phyloP scores from a whole-genome alignment of 2,888 invertebrate species.

The Philaethria dido region DNA sequence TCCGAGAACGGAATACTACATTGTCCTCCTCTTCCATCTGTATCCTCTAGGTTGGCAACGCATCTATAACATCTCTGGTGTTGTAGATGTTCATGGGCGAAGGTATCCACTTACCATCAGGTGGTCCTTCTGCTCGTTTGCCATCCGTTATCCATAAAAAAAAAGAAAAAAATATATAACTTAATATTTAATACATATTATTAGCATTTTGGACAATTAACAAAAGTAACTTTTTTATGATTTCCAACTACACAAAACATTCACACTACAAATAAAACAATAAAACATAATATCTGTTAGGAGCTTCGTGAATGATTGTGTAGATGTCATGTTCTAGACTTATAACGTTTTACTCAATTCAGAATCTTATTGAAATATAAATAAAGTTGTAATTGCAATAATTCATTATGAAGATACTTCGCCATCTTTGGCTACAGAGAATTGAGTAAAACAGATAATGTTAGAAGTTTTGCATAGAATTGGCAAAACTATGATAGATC shows the following conservation, averaged over 20 bases:
- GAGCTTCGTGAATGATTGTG: conserved; percentile 68
- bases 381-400: neutral
- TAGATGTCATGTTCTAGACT: conserved; percentile 45
- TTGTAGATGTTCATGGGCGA: no score
- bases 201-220: conserved; percentile 20
- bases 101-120: no score
- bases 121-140: no score
- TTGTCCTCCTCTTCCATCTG: no score
- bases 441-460: conserved; percentile 41
- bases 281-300: conserved; percentile 43
- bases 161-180: no score
- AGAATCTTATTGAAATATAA: neutral
- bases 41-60: no score
- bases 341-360: conserved; percentile 40
- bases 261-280: conserved; percentile 38
- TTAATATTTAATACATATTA: no score
- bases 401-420: neutral
- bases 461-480: conserved; percentile 34
- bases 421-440: neutral
- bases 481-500: conserved; percentile 38
- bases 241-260: conserved; percentile 43
- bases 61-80: no score
- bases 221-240: neutral
- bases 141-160: no score
- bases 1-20: no score